Base-by-base conservation (phyloP, 2,797 vertebrate genomes). In the Catharus ustulatus region DNA sequence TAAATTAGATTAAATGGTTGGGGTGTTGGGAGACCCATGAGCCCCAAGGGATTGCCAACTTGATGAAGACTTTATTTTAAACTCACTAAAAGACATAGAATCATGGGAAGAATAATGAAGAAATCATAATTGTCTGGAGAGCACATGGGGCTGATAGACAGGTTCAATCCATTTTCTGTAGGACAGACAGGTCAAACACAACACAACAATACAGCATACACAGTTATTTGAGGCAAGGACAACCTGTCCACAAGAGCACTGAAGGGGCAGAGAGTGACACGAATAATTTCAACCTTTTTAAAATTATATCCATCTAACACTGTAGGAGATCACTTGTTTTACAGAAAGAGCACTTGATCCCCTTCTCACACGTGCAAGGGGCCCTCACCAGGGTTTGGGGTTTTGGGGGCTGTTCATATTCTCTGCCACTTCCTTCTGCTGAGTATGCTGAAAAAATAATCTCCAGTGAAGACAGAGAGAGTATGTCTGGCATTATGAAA, bases 51-150 rank as follows among this genome's bases (percentile, higher is more conserved):
- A 94, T 30, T 72, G 30, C 20, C 86, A 87, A n/a, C 48, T 80
- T 58, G 57, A 96, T 92, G 72, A 92, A 95, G 87, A 95, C 69
- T 89, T 92, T 59, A 92, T 91, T 95, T 96, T 89, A 62, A 93
- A 92, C 71, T 76, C 32, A 11, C 45, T 89, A 71, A 71, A 83
- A 62, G 83, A 89, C 67, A 93, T 84, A 54, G 52, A 93, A 29
- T 91, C 55, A 92, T 27, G 17, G 67, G 42, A 81, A 84, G 74
- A 87, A 48, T 86, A 86, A 95, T 72, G 81, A 89, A 95, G 85
- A 96, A 90, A 88, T 84, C 90, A 77, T 22, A 87, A 77, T 15
- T 82, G 67, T 83, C 84, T 93, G 67, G 85, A 87, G 87, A 83
- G 64, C 55, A 0, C 64, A 12, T 2, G 19, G 59, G 49, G 73